Conservation (phyloP, 2,888 invertebrate species). For the Pachycephus smyrnensis region DNA sequence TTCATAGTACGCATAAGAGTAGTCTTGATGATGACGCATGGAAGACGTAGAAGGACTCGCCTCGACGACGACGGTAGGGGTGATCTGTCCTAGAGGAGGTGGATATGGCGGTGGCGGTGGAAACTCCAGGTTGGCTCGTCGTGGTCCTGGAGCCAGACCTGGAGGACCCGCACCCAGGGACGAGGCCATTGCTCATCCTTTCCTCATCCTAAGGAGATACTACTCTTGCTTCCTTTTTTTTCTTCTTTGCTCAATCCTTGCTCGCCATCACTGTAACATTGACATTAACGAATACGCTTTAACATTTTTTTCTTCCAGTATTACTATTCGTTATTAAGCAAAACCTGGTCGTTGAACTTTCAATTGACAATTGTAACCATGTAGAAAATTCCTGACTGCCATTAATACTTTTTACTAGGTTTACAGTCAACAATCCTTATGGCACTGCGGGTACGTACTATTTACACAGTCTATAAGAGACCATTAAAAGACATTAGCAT, state of each 20-base stretch:
- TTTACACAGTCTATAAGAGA: background rate
- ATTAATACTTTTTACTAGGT: background rate
- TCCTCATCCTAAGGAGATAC: slow-evolving; percentile 7
- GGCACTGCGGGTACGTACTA: background rate
- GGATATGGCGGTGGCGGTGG: slow-evolving; percentile 81
- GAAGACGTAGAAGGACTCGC: slow-evolving; percentile 12
- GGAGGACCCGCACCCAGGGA: slow-evolving; percentile 49
- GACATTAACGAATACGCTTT: too few relatives aligned
- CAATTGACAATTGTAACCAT: background rate
- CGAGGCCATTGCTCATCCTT: slow-evolving; percentile 53
- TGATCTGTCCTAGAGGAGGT: slow-evolving; percentile 67
- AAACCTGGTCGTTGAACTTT: background rate
- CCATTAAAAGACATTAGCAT: background rate
- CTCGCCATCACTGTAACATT: background rate
- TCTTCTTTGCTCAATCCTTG: background rate
- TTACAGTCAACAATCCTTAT: background rate
- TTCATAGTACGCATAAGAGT: slow-evolving; percentile 88
- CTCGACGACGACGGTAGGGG: slow-evolving; percentile 52
- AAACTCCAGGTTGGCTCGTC: slow-evolving; percentile 74
- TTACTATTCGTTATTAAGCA: background rate
- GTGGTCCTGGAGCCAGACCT: slow-evolving; percentile 54
- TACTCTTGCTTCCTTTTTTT: slow-evolving; percentile 11
- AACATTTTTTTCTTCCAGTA: background rate
- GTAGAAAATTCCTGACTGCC: background rate
- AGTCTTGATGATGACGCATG: slow-evolving; percentile 69